phyloP scores from a whole-genome alignment of 2,888 invertebrate species.

The Cantharis flavilabris region DNA sequence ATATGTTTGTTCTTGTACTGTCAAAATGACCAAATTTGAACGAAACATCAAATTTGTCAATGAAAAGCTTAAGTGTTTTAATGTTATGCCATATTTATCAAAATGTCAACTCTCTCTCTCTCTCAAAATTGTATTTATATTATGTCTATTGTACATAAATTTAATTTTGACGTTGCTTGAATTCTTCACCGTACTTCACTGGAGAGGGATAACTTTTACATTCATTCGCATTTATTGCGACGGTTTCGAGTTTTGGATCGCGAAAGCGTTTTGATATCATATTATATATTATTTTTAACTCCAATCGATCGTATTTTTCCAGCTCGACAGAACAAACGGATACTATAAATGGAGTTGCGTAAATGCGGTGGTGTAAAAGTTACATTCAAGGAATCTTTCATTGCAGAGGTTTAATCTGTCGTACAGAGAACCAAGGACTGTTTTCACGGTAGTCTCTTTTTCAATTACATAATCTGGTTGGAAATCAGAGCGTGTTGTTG shows the following conservation, averaged over 20 bases:
- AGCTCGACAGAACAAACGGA: neutral
- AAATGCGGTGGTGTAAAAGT: neutral
- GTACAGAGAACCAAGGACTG: conserved; percentile 58
- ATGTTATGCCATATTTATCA: conserved; percentile 1
- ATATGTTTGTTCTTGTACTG: conserved; percentile 5
- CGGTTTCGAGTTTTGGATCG: neutral
- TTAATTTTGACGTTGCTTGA: conserved; percentile 22
- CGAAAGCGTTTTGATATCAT: neutral
- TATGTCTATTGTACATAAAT: conserved; percentile 23
- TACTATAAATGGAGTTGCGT: neutral
- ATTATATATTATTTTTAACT: neutral
- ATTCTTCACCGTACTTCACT: neutral
- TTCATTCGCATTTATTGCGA: neutral
- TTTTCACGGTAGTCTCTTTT: conserved; percentile 27
- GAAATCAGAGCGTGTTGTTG: neutral
- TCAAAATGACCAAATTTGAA: conserved; percentile 11
- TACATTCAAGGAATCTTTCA: conserved; percentile 24
- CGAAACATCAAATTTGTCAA: conserved; percentile 12
- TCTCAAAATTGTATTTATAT: neutral
- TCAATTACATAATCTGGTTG: neutral
- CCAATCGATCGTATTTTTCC: neutral
- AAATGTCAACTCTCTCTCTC: neutral
- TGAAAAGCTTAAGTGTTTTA: conserved; percentile 12
- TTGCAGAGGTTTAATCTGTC: conserved; percentile 56
- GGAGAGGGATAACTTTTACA: neutral